Conservation (phyloP, 2,797 vertebrate species). For the Sebastes alutus region DNA sequence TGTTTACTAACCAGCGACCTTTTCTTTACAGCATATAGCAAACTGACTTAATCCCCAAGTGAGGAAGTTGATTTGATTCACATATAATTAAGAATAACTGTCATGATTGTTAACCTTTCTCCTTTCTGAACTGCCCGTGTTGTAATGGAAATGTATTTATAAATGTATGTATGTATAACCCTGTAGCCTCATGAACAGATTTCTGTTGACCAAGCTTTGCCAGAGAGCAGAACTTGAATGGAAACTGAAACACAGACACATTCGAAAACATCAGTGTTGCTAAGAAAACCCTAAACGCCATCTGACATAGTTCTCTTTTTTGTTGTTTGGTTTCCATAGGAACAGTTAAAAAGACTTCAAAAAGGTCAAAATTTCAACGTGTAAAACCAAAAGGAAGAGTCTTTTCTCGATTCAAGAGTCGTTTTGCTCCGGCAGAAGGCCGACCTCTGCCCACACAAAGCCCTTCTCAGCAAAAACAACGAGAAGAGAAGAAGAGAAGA, state of each 20-base stretch:
- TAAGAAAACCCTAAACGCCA: slow-evolving; percentile 55
- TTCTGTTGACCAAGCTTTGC: slow-evolving; percentile 9
- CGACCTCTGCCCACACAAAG: slow-evolving; percentile 1
- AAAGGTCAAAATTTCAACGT: slow-evolving; percentile 65
- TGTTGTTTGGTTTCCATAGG: slow-evolving; percentile 76
- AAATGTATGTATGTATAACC: slow-evolving; percentile 36
- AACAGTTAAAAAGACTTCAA: slow-evolving; percentile 78
- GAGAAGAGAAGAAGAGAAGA: background rate
- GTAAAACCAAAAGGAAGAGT: slow-evolving; percentile 69
- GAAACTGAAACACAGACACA: slow-evolving; percentile 61
- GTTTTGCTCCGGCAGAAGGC: slow-evolving; percentile 44
- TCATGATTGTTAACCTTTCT: slow-evolving; percentile 30
- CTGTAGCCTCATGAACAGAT: slow-evolving; percentile 48
- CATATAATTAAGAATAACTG: slow-evolving; percentile 30
- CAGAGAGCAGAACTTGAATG: slow-evolving; percentile 42
- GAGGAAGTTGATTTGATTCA: slow-evolving; percentile 24
- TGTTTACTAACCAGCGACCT: slow-evolving; percentile 9
- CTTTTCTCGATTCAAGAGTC: slow-evolving; percentile 61
- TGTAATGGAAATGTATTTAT: slow-evolving; percentile 2
- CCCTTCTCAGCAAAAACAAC: slow-evolving; percentile 17
- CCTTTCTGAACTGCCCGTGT: slow-evolving; percentile 1
- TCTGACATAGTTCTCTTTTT: slow-evolving; percentile 55
- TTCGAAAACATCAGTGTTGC: slow-evolving; percentile 41
- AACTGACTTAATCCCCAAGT: background rate
- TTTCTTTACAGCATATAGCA: slow-evolving; percentile 19